Base-by-base conservation (phyloP, 2,113 vertebrate genomes). In the Turnix velox region DNA sequence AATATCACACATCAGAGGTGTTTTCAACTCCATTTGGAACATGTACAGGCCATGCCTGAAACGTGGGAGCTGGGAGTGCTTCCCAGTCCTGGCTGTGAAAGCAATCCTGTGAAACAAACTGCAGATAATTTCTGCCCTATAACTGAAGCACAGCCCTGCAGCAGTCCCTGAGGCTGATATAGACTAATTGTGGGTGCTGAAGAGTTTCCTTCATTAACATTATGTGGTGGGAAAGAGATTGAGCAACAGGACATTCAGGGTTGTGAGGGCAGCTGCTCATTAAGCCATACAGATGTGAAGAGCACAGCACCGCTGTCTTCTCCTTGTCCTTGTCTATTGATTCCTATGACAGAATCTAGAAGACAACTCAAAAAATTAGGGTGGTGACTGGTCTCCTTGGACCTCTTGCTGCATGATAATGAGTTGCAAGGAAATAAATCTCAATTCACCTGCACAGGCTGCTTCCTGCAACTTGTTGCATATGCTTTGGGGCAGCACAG, bases 181-280 rank as follows among this genome's bases (percentile, higher is more conserved):
- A 80, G 42, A 40, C 58, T 30, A 49, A 31, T 1, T 10, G 39
- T 17, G 28, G 30, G n/a, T 40, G 42, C 10, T 33, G 31, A 59
- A 19, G 52, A 82, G 10, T 23, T 46, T 75, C n/a, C 46, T 63
- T 83, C 42, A 25, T 52, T 14, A 81, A 39, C 37, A 33, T 45
- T 45, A 71, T 5, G 13, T 18, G 25, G 19, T 54, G 52, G 61
- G 16, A 59, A 78, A 74, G 51, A 67, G 19, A 10, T 3, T 48
- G 35, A 78, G 58, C 62, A 88, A 23, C 1, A 4, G 43, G 52
- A 82, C 0, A 0, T 43, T 74, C 43, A 30, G 24, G 3, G 4
- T 40, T 13, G 2, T 7, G 39, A 54, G 46, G 46, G 14, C 54
- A 91, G 63, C 30, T 73, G 46, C 23, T 66, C 39, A 39, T 43